Base-by-base conservation (phyloP, 2,888 invertebrate genomes). In the Dascillus cervinus region DNA sequence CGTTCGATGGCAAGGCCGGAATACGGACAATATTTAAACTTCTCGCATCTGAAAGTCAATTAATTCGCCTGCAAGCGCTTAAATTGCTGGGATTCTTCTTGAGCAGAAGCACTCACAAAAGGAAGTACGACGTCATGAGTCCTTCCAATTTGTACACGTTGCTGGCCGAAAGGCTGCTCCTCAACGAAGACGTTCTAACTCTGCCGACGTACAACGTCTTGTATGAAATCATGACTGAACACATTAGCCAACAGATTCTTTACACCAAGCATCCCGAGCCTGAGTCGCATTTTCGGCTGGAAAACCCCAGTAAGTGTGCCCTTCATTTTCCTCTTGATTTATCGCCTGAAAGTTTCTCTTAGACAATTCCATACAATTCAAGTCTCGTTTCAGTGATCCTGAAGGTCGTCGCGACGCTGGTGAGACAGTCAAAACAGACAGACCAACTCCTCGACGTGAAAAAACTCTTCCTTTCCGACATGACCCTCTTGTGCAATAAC, bases 111-210 rank as follows among this genome's bases (percentile, higher is more conserved):
- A 98, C 98, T 46, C 90, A 95, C 67, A 98, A 97, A 70, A 78
- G 98, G 54, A 99, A 99, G 69, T 95, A 95, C 69, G 98, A 99
- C 69, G 92, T 96, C 31, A 95, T 99, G 94, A 90, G 90, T 46
- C 94, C 96, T 2, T 89, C 94, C 70, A 99, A 99, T 73, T 73
- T 99, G 58, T 97, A 97, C 72, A 95, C 96, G 13, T 70, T 98
- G 55, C 74, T 99, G 51, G 90, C 95, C 17, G 95, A 95, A 59
- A 77, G 96, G 44, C 75, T 99, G 51, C 71, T 91, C 50, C 69
- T 90, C 33, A 86, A 90, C 59, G 88, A 91, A 57, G 89, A 88
- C 58, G 85, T 83, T 5, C 74, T 99, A 32, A 82, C 94, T 28
- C 72, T 97, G 66, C 86, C 95, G 26, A 95, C 92, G 1, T 99